Evolutionary conservation across 2,888 invertebrate species (phyloP).

Genomic region (Podabrus alpinus): DNA sequence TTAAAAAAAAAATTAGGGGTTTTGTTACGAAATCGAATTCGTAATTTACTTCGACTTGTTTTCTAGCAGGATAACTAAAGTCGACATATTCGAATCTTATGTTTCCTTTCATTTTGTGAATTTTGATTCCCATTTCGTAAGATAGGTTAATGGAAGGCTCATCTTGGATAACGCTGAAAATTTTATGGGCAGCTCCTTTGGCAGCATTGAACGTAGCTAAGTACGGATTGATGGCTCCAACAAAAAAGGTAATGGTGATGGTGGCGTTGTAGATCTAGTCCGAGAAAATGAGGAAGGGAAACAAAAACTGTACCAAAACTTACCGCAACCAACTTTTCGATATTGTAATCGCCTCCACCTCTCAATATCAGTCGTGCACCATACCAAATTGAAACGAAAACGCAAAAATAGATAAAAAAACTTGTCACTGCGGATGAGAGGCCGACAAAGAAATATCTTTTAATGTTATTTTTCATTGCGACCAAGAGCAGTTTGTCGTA

Average conservation of each 20-base stretch:
- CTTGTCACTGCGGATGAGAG: not conserved
- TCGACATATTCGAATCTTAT: not conserved
- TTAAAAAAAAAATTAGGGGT: no score
- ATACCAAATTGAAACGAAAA: not conserved
- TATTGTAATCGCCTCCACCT: not conserved
- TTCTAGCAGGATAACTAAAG: not conserved
- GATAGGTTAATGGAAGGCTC: not conserved
- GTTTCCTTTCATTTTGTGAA: not conserved
- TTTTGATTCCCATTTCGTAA: constrained; percentile 57
- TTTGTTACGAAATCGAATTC: no score
- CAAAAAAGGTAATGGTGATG: not conserved
- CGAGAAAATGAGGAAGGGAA: not conserved
- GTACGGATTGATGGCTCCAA: not conserved
- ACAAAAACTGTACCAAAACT: not conserved
- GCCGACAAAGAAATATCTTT: not conserved
- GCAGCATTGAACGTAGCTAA: not conserved
- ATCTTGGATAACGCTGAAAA: not conserved
- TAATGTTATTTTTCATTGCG: not conserved
- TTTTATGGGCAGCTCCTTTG: not conserved
- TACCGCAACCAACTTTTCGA: not conserved
- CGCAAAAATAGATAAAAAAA: not conserved
- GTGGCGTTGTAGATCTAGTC: not conserved
- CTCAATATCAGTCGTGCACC: not conserved
- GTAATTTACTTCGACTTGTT: constrained; percentile 49
- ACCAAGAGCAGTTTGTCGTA: not conserved